Conservation (phyloP, 2,888 invertebrate genomes). For the Spisula subtruncata region DNA sequence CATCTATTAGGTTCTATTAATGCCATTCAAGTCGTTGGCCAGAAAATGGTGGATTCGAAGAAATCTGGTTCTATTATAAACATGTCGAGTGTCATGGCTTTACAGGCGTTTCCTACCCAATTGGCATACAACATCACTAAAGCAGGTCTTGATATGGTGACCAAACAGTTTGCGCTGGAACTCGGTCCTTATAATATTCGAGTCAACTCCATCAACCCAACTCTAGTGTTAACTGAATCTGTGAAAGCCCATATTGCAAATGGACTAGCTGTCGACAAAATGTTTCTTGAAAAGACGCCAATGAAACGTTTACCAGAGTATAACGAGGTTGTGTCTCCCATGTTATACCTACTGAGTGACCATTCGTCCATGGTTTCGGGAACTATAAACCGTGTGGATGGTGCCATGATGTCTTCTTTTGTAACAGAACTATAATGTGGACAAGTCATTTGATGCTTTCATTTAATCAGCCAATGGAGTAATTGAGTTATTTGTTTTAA, state of each 20-base stretch:
- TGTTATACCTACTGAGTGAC: not conserved
- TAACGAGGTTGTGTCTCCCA: not conserved
- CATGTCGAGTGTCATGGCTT: not conserved
- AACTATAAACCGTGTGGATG: not conserved
- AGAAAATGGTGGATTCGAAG: slow-evolving; percentile 91
- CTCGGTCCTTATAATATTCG: slow-evolving; percentile 31
- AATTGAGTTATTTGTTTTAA: too few relatives aligned
- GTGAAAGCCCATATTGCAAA: not conserved
- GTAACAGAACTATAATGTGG: not conserved
- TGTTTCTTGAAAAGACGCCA: not conserved
- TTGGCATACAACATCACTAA: slow-evolving; percentile 23
- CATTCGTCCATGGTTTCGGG: slow-evolving; percentile 8
- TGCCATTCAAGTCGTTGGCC: slow-evolving; percentile 92
- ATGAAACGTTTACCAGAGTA: not conserved
- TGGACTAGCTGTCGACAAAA: not conserved
- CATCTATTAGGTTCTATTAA: slow-evolving; percentile 89
- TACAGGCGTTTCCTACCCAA: not conserved
- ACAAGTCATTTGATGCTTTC: too few relatives aligned
- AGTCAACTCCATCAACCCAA: slow-evolving; percentile 35
- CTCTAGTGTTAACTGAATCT: not conserved
- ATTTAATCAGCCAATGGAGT: too few relatives aligned
- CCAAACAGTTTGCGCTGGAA: slow-evolving; percentile 43
- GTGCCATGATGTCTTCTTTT: not conserved
- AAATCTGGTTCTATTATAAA: slow-evolving; percentile 35
- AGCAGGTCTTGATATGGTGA: slow-evolving; percentile 38